Base-by-base conservation (phyloP, 2,797 vertebrate species). In the Enteromius viviparus region DNA sequence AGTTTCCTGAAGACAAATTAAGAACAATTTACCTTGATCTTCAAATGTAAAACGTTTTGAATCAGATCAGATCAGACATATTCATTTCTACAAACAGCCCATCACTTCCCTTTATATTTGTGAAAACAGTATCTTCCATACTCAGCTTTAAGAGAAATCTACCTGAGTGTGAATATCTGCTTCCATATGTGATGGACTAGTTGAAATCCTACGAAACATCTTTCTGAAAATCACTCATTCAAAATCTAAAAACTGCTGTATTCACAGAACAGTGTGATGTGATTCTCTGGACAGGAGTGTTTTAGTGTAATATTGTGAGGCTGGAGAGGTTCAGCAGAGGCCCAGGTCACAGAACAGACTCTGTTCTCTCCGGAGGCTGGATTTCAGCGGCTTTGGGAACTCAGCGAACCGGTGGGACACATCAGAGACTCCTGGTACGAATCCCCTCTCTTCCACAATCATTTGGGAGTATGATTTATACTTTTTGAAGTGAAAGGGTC, bases 391-490 rank as follows among this genome's bases (percentile, higher is more conserved):
- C 93, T 94, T 84, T 85, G 93, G 92, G 92, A 94, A 90, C 93
- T 88, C 71, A 89, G 92, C 88, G 82, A 87, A 93, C 92, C 90
- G 80, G 91, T 89, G 92, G 92, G 92, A 95, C 92, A 95, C 94
- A 95, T 95, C 95, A 94, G 92, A 95, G 90, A 92, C 89, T 47
- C 89, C 89, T 62, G 84, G 91, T 92, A 88, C 90, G 91, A 92
- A 91, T 84, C 92, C 85, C 86, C 84, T 81, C 86, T 86, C 86
- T 90, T 89, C 89, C 90, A 91, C 91, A n/a, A 94, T 95, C 94
- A 95, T 95, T 95, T 95, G 95, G 94, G 95, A 95, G 94, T 95
- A 95, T 95, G 95, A 95, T 95, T 95, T 95, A 94, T 93, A 95
- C 94, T 94, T 95, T 95, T 95, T 95, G 95, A 95, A 95, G 95